Base-by-base conservation (phyloP, 2,113 vertebrate species). In the Crypturellus undulatus region DNA sequence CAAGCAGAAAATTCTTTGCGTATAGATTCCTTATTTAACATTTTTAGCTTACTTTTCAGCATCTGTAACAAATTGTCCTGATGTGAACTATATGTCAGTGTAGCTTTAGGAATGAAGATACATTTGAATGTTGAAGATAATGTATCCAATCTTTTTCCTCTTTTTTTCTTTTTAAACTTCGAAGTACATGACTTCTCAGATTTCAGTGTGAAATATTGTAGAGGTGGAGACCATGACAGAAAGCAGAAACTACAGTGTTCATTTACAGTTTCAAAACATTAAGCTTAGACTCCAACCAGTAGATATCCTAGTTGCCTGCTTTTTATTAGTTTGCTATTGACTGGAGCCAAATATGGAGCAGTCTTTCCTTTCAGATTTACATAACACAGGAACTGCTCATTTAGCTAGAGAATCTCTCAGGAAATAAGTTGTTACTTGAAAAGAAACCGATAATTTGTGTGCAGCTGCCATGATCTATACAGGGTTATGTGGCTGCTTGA, bases 51-150 rank as follows among this genome's bases (percentile, higher is more conserved):
- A 32, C 16, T 45, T 68, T 71, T 86, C 72, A 81, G 6, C 30
- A 51, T 21, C 49, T 34, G 38, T 30, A 89, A 92, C 34, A 43
- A 86, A 69, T 12, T 51, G 12, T 20, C 18, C 56, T 11, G 11
- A 56, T 43, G 18, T 4, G 40, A 75, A 21, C 22, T 49, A 4
- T 7, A 54, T 1, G 0, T 21, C n/a, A 65, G 7, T 54, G 21
- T 47, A 45, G 2, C 3, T 36, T 20, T 2, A 63, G 30, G 5
- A 77, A 69, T 59, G 72, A 85, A 92, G 54, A 62, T n/a, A 2
- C 1, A 5, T 52, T 85, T 6, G 67, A 75, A 80, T 64, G 43
- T 25, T 70, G 28, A 94, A 82, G 30, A 42, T 9, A 1, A 28
- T 70, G 11, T 40, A n/a, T 26, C 3, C 0, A 16, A 24, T 20